These are phyloP conservation scores for Sphecodes monilicornis DNA, from an alignment of 2,888 invertebrate species.

Conservation along the genomic window DNA sequence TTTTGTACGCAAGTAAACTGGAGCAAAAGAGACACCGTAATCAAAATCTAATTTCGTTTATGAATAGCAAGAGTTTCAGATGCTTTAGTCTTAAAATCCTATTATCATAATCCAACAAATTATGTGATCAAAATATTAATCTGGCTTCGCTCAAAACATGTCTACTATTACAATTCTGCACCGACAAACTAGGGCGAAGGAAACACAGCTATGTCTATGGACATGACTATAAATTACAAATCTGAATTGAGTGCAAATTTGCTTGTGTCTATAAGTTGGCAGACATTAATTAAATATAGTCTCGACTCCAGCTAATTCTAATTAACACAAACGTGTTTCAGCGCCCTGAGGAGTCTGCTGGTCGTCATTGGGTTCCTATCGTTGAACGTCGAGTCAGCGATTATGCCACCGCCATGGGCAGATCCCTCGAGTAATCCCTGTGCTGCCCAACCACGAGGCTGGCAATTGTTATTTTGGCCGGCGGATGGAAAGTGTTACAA, in stretches of 20 bases:
- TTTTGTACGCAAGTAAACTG: too few species aligned
- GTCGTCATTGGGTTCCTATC: slow-evolving; percentile 71
- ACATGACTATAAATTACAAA: neutral
- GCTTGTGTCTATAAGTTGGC: neutral
- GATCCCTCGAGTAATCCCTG: slow-evolving; percentile 93
- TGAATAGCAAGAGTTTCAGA: too few species aligned
- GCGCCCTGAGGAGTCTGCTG: slow-evolving; percentile 71
- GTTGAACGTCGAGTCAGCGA: slow-evolving; percentile 86
- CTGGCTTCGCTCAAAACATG: neutral
- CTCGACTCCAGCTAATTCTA: neutral
- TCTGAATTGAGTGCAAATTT: neutral
- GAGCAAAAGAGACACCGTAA: too few species aligned
- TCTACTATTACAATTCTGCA: neutral
- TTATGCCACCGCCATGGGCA: slow-evolving; percentile 94
- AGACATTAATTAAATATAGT: neutral
- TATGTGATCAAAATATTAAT: neutral
- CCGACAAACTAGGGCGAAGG: neutral
- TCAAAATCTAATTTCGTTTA: too few species aligned
- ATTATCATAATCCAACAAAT: too few species aligned
- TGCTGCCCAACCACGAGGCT: slow-evolving; percentile 91
- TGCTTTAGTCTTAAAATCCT: too few species aligned
- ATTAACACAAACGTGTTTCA: slow-evolving; percentile 61
- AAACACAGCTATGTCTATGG: neutral
- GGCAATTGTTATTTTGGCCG: slow-evolving; percentile 95
- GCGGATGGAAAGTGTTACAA: slow-evolving; percentile 93